Base-by-base conservation (phyloP, 2,797 vertebrate species). In the Sparidentex hasta region DNA sequence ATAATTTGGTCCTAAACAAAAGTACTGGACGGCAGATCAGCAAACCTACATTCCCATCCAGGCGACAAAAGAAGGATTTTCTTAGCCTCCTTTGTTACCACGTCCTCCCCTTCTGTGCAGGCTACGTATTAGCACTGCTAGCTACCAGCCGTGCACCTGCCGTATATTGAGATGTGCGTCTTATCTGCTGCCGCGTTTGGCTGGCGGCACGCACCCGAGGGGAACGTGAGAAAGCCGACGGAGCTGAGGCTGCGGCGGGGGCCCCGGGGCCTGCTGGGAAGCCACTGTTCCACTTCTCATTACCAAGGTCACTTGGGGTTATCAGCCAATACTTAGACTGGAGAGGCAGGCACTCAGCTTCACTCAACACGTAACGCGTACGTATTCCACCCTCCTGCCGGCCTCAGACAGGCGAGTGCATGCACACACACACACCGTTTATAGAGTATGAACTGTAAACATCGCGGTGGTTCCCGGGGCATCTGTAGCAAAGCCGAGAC, bases 251-350 rank as follows among this genome's bases (percentile, higher is more conserved):
- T 76, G 63, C 72, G 84, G 83, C 74, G 14, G 75, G 71, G 25
- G 25, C 83, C 75, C 78, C 74, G 64, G 73, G 87, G 89, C 83
- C 89, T 86, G 76, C 72, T 82, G 85, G 85, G 87, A 91, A 92
- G 83, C 74, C 85, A 80, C 81, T 71, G 81, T 84, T 92, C 88
- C 87, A 88, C 87, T 89, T 91, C 90, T 93, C 89, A 90, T 93
- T 91, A 92, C 82, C 64, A 41, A 61, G 92, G 90, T 92, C 91
- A 91, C 82, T 73, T 18, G 21, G 82, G 91, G 90, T 93, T 92
- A 93, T 94, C 92, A 87, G 89, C 80, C 67, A 76, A 69, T 73
- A 85, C 89, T 93, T 81, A 79, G 75, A 86, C 79, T 80, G 81
- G 87, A 92, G 90, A 90, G 85, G 77, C 27, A 82, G 68, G 75